Conservation (phyloP, 2,797 vertebrate genomes). For the Lepus townsendii region DNA sequence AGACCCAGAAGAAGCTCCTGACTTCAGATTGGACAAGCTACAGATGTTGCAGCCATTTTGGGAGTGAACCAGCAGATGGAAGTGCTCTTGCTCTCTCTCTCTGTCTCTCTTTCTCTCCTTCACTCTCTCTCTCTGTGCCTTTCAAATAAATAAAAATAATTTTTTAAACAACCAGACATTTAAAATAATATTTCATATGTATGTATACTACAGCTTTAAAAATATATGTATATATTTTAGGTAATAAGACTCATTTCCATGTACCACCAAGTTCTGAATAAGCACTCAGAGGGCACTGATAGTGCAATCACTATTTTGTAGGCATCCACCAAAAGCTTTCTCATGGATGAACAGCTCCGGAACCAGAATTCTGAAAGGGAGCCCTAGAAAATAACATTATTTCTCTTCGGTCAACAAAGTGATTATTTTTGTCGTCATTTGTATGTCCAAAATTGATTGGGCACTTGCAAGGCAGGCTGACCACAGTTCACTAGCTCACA, state of each 20-base stretch:
- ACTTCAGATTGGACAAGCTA: no score
- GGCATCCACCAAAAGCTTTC: background rate
- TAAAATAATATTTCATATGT: background rate
- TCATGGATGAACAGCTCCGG: background rate
- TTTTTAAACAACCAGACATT: background rate
- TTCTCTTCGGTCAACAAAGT: conserved; percentile 36
- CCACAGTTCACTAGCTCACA: background rate
- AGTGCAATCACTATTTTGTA: background rate
- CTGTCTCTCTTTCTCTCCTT: no score
- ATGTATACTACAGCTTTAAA: background rate
- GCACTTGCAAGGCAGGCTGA: background rate
- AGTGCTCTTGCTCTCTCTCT: no score
- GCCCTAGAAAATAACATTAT: background rate
- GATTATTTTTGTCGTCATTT: conserved; percentile 11
- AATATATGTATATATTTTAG: background rate
- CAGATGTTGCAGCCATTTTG: no score
- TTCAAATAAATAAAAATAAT: no score
- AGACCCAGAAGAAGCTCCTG: no score
- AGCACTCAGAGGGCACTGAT: background rate
- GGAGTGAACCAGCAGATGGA: no score
- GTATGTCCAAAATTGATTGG: background rate
- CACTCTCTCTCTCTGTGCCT: no score
- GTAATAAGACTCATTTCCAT: conserved; percentile 28
- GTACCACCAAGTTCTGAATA: background rate
- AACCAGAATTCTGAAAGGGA: conserved; percentile 29